Conservation (phyloP, 1,140 invertebrate species). For the Eumaeus atala region DNA sequence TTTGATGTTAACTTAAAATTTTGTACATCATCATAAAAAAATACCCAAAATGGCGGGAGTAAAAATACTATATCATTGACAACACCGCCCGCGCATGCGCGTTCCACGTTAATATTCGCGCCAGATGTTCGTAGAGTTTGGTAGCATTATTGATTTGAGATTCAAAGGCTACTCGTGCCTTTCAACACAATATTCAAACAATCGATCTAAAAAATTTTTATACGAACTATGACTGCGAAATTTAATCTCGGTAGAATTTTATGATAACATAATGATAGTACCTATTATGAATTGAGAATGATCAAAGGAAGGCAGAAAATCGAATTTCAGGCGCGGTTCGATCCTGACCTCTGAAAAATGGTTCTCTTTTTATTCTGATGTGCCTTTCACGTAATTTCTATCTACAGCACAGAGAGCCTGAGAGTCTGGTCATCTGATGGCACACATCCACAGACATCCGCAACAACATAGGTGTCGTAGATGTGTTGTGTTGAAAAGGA, state of each 20-base stretch:
- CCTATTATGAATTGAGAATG: too few relatives aligned
- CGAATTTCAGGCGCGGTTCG: too few relatives aligned
- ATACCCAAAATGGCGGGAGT: conserved; percentile 8
- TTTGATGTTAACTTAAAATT: too few relatives aligned
- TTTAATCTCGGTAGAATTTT: not conserved
- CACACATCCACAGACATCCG: too few relatives aligned
- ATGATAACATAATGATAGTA: not conserved
- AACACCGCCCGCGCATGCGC: conserved; percentile 46
- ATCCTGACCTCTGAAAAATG: too few relatives aligned
- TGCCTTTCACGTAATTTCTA: too few relatives aligned
- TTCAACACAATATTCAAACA: conserved; percentile 15
- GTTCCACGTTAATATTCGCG: conserved; percentile 30
- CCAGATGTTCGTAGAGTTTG: conserved; percentile 56
- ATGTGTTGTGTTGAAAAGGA: too few relatives aligned
- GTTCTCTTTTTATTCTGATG: too few relatives aligned
- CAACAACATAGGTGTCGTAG: too few relatives aligned
- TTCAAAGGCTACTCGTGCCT: conserved; percentile 18
- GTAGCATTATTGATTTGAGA: conserved; percentile 60
- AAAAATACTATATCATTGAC: conserved; percentile 22
- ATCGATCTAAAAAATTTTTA: conserved; percentile 13
- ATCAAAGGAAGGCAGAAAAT: too few relatives aligned
- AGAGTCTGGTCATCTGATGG: too few relatives aligned
- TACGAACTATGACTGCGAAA: not conserved
- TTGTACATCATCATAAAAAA: not conserved
- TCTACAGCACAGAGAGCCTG: too few relatives aligned